Conservation (phyloP, 1,140 invertebrate genomes). For the Bombus affinis region DNA sequence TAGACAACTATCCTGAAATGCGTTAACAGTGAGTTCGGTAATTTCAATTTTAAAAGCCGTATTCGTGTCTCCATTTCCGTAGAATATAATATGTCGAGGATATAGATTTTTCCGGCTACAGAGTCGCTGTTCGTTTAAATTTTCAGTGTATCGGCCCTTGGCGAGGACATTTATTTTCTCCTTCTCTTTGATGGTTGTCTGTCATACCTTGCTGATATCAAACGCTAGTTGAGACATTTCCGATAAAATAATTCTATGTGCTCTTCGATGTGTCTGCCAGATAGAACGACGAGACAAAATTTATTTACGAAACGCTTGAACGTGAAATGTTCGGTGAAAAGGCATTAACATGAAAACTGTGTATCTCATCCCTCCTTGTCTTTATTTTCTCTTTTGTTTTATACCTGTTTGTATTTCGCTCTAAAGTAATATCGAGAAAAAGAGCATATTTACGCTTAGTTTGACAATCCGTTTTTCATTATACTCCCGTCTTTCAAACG, state of each 20-base stretch:
- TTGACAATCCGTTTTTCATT: background rate
- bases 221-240: conserved; percentile 18
- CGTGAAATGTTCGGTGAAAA: background rate
- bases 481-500: background rate
- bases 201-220: background rate
- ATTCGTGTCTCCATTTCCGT: background rate
- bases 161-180: conserved; percentile 1
- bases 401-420: background rate
- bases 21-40: background rate
- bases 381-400: background rate
- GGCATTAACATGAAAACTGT: background rate
- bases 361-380: background rate
- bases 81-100: too few species aligned
- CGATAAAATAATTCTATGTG: conserved; percentile 7
- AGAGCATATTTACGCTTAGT: background rate
- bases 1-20: background rate
- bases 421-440: background rate
- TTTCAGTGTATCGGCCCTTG: background rate
- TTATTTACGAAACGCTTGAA: conserved; percentile 9
- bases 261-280: background rate
- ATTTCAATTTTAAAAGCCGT: background rate
- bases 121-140: background rate
- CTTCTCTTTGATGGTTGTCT: background rate
- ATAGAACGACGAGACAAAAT: background rate
- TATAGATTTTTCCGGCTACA: background rate